A percentile compares a stretch with the other conserved stretches of the same genome.
Evolutionary conservation across 2,113 vertebrate species (phyloP).

Genomic region (Vimba vimba): DNA sequence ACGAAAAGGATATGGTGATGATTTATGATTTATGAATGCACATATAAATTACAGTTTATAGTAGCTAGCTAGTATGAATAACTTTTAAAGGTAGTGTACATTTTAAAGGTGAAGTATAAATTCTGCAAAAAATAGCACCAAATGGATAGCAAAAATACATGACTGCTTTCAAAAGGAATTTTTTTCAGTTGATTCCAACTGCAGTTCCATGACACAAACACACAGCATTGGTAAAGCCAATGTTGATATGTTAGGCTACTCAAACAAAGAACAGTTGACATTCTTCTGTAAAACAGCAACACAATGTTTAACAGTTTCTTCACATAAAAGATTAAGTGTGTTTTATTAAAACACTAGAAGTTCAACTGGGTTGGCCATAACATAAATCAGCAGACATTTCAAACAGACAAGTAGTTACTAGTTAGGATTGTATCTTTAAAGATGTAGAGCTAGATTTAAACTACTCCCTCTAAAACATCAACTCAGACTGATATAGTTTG

Average conservation of each 20-base stretch:
- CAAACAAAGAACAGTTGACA: background rate
- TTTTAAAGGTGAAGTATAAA: background rate
- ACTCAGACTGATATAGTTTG: background rate
- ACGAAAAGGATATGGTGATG: constrained; percentile 42
- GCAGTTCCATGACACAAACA: background rate
- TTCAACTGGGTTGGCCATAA: background rate
- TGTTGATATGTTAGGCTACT: background rate
- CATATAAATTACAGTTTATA: background rate
- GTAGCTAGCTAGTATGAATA: background rate
- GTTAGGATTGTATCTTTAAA: background rate
- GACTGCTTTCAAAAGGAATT: background rate
- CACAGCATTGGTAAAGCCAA: background rate
- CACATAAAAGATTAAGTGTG: background rate
- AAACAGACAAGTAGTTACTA: background rate
- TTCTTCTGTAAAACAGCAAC: background rate
- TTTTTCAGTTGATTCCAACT: background rate
- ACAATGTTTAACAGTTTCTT: background rate
- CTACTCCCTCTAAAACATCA: background rate
- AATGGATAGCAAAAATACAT: background rate
- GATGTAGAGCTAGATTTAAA: background rate
- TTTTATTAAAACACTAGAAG: background rate
- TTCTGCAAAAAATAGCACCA: background rate
- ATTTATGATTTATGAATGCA: background rate
- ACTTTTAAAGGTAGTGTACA: background rate
- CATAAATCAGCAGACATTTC: background rate